phyloP scores from a whole-genome alignment of 2,888 invertebrate genomes.

The Stictocephala bisonia region DNA sequence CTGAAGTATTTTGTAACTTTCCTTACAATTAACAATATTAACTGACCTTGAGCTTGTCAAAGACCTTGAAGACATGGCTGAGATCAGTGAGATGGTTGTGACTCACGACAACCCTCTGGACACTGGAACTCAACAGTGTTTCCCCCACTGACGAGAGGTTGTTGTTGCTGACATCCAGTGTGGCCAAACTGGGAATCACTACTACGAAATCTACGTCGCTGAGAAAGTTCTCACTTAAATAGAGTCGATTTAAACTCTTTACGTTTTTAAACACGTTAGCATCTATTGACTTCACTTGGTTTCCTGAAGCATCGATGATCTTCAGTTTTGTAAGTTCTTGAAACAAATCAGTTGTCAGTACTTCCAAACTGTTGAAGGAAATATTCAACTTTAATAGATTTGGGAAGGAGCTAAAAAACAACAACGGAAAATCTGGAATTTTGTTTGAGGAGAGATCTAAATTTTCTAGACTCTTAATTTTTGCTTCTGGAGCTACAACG shows the following conservation, averaged over 20 bases:
- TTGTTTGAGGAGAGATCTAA: constrained; percentile 41
- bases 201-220: constrained; percentile 26
- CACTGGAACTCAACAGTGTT: background rate
- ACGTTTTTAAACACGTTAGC: background rate
- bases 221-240: background rate
- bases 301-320: constrained; percentile 43
- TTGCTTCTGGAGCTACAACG: background rate
- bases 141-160: background rate
- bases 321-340: constrained; percentile 6
- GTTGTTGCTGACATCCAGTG: constrained; percentile 6
- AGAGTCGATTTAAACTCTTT: background rate
- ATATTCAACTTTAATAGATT: constrained; percentile 34
- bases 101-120: constrained; percentile 29
- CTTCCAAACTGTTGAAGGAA: constrained; percentile 28
- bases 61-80: constrained; percentile 23
- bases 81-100: constrained; percentile 6
- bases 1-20: too few relatives aligned
- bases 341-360: constrained; percentile 35
- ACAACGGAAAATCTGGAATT: constrained; percentile 37
- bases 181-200: background rate
- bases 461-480: constrained; percentile 4
- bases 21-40: too few relatives aligned
- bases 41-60: constrained; percentile 13
- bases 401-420: constrained; percentile 32
- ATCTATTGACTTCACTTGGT: constrained; percentile 13